Conservation (phyloP, 2,888 invertebrate species). For the Drosophila rubida region DNA sequence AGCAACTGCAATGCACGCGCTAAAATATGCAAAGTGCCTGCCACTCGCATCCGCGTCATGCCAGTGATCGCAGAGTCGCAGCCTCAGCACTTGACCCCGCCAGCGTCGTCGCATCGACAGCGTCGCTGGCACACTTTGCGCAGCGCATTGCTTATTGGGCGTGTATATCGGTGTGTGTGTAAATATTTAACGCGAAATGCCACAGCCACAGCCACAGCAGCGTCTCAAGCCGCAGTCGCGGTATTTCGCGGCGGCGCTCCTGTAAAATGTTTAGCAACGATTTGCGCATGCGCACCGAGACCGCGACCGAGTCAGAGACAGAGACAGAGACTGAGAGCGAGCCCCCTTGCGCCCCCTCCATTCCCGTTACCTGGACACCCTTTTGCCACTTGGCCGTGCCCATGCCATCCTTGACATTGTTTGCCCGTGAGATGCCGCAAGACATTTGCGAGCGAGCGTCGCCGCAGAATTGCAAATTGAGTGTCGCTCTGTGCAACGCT, state of each 20-base stretch:
- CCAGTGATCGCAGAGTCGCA: conserved; percentile 51
- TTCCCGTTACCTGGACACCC: neutral
- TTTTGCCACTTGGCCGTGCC: neutral
- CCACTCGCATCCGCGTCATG: conserved; percentile 64
- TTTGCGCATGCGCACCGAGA: conserved; percentile 38
- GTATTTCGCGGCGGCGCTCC: conserved; percentile 53
- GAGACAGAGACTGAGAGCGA: too few relatives aligned
- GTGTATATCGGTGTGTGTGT: conserved; percentile 60
- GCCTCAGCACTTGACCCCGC: conserved; percentile 72
- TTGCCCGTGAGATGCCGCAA: conserved; percentile 46
- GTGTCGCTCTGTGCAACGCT: conserved; percentile 3
- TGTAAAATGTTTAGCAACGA: conserved; percentile 56
- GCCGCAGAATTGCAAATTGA: conserved; percentile 8
- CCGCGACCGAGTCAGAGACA: too few relatives aligned
- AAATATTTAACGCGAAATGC: conserved; percentile 78
- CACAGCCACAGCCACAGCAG: conserved; percentile 37
- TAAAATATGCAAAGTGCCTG: conserved; percentile 78
- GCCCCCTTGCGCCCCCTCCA: too few relatives aligned
- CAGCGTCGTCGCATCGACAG: conserved; percentile 20
- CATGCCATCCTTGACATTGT: conserved; percentile 29
- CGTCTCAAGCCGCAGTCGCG: conserved; percentile 19
- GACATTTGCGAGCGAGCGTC: conserved; percentile 11
- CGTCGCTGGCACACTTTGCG: conserved; percentile 72
- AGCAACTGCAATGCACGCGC: conserved; percentile 78
- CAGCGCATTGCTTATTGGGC: conserved; percentile 72